Evolutionary conservation across 2,888 invertebrate species (phyloP).

Genomic region (Drosophila tanythrix): DNA sequence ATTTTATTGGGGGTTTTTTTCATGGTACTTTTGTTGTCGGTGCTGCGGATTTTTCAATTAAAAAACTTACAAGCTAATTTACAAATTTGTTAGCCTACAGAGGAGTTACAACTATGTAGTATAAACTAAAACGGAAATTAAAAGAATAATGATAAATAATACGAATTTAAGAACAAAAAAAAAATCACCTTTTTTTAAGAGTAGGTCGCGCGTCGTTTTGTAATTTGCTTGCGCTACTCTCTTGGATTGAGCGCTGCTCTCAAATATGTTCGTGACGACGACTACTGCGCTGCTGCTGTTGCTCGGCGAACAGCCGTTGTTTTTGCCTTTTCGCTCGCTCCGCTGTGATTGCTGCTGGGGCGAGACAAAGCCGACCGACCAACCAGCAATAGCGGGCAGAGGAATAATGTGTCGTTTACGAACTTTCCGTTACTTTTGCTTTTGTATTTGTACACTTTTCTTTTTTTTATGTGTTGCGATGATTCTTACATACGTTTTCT

Average conservation of each 20-base stretch:
- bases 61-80: slow-evolving; percentile 57
- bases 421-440: slow-evolving; percentile 61
- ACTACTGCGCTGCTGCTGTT: slow-evolving; percentile 12
- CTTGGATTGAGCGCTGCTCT: slow-evolving; percentile 37
- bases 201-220: slow-evolving; percentile 73
- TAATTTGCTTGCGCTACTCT: slow-evolving; percentile 55
- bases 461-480: slow-evolving; percentile 23
- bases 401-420: slow-evolving; percentile 49
- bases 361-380: slow-evolving; percentile 42
- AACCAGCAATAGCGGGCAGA: slow-evolving; percentile 38
- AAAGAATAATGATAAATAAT: slow-evolving; percentile 46
- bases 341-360: slow-evolving; percentile 22
- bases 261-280: slow-evolving; percentile 36
- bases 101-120: slow-evolving; percentile 49
- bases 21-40: slow-evolving; percentile 27
- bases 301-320: slow-evolving; percentile 37
- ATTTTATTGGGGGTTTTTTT: slow-evolving; percentile 27
- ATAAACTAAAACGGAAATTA: slow-evolving; percentile 52
- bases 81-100: slow-evolving; percentile 60
- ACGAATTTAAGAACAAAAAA: slow-evolving; percentile 64
- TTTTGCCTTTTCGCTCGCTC: slow-evolving; percentile 50
- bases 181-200: slow-evolving; percentile 75
- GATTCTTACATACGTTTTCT: slow-evolving; percentile 34
- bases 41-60: slow-evolving; percentile 30
- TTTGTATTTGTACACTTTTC: slow-evolving; percentile 45